These are phyloP conservation scores for Dryobota labecula DNA, from an alignment of 2,888 invertebrate genomes.

Conservation along the genomic window DNA sequence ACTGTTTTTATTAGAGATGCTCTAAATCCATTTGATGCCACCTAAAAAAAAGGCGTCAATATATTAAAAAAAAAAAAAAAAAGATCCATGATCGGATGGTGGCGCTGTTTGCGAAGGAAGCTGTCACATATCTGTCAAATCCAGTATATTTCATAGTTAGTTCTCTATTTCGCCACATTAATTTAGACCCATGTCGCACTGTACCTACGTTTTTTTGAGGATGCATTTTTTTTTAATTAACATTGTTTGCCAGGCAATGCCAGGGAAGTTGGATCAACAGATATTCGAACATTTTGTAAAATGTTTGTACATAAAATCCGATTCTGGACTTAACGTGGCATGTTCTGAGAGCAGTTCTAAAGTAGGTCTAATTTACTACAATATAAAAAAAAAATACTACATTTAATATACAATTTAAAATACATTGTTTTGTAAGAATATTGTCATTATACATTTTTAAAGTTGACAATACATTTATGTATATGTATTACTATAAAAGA, in stretches of 20 bases:
- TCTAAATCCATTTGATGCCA: not conserved
- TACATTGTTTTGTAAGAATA: conserved; percentile 36
- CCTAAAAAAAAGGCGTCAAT: too few species aligned
- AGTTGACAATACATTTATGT: conserved; percentile 31
- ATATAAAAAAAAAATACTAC: conserved; percentile 38
- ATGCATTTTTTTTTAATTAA: too few species aligned
- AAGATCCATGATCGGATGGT: too few species aligned
- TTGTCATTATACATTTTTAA: conserved; percentile 32
- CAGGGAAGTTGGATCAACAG: not conserved
- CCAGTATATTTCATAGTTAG: not conserved
- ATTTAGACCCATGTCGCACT: not conserved
- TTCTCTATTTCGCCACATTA: not conserved
- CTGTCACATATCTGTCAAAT: conserved; percentile 3
- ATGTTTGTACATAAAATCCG: not conserved
- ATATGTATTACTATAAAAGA: conserved; percentile 2
- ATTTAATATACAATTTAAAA: conserved; percentile 15
- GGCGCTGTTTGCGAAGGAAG: too few species aligned
- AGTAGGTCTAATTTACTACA: not conserved
- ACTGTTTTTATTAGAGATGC: not conserved
- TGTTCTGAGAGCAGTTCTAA: not conserved
- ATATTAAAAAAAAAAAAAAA: not conserved
- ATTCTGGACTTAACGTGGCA: not conserved
- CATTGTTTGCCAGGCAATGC: not conserved
- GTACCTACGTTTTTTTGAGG: not conserved
- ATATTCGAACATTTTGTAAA: not conserved